Percentiles rank a stretch among this genome's conserved stretches.
Evolutionary conservation across 64 coral and sea anemone species (phyloP).

Genomic region (Montipora cactus): DNA sequence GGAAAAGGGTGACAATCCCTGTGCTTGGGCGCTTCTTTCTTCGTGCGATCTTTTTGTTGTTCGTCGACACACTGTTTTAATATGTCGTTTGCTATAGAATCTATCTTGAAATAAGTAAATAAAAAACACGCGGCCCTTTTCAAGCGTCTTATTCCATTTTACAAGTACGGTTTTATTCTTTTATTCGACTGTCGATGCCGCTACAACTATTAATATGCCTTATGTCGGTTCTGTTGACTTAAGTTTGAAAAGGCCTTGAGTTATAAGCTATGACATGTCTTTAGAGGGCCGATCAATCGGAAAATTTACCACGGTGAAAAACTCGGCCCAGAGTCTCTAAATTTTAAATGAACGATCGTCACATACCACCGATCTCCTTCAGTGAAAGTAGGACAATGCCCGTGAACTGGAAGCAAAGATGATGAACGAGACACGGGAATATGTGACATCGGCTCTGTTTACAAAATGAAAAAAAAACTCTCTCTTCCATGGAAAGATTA

Average conservation of each 20-base stretch:
- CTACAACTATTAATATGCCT: conserved; percentile 55
- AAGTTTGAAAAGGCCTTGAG: conserved; percentile 61
- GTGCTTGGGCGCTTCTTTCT: background rate
- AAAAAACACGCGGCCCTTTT: conserved; percentile 57
- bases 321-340: background rate
- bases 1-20: background rate
- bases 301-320: conserved; percentile 32
- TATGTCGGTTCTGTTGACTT: conserved; percentile 57
- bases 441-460: conserved; percentile 31
- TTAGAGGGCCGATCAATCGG: conserved; percentile 34
- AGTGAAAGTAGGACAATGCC: background rate
- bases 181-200: conserved; percentile 65
- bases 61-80: background rate
- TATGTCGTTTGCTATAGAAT: background rate
- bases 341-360: conserved; percentile 28
- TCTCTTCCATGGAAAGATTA: background rate
- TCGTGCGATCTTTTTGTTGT: background rate
- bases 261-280: conserved; percentile 54
- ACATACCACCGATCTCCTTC: background rate
- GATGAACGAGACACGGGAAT: background rate
- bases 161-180: conserved; percentile 51
- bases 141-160: conserved; percentile 22
- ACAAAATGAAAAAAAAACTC: conserved; percentile 14
- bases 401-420: background rate
- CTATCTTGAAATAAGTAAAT: conserved; percentile 57